Conservation (phyloP, 2,888 invertebrate genomes). For the Schizotus pectinicornis region DNA sequence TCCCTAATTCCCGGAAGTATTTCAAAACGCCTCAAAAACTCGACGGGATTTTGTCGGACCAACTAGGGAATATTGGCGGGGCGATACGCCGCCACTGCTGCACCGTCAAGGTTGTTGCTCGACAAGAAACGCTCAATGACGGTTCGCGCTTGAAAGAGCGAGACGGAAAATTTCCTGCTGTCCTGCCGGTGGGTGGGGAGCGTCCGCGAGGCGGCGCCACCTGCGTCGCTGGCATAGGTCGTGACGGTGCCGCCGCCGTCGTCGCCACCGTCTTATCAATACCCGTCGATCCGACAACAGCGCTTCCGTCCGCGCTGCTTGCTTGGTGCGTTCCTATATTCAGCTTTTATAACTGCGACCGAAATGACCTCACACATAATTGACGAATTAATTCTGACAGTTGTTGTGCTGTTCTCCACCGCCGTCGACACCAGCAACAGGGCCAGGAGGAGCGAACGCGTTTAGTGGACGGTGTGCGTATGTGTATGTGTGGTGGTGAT, state of each 20-base stretch:
- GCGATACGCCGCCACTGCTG: neutral
- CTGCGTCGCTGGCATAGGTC: neutral
- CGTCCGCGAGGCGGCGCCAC: conserved; percentile 8
- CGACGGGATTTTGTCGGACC: no score
- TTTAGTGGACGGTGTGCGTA: conserved; percentile 24
- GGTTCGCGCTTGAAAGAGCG: conserved; percentile 1
- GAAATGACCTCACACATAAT: conserved; percentile 58
- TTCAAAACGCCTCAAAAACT: no score
- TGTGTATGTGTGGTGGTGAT: conserved; percentile 38
- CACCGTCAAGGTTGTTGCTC: neutral
- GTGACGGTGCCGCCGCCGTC: conserved; percentile 24
- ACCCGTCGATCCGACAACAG: conserved; percentile 47
- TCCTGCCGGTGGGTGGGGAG: neutral
- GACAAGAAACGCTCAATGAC: no score
- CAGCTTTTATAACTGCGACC: conserved; percentile 50
- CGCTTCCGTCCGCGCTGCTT: conserved; percentile 44
- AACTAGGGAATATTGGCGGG: no score
- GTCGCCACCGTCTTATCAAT: conserved; percentile 37
- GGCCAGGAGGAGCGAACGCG: conserved; percentile 4
- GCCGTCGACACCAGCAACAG: conserved; percentile 12
- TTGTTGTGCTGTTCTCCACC: conserved; percentile 42
- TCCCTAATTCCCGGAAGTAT: no score
- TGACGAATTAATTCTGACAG: conserved; percentile 54
- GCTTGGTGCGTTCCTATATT: conserved; percentile 43
- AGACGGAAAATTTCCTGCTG: neutral